phyloP scores from a whole-genome alignment of 2,797 vertebrate species.

The Apogon hyalosoma region DNA sequence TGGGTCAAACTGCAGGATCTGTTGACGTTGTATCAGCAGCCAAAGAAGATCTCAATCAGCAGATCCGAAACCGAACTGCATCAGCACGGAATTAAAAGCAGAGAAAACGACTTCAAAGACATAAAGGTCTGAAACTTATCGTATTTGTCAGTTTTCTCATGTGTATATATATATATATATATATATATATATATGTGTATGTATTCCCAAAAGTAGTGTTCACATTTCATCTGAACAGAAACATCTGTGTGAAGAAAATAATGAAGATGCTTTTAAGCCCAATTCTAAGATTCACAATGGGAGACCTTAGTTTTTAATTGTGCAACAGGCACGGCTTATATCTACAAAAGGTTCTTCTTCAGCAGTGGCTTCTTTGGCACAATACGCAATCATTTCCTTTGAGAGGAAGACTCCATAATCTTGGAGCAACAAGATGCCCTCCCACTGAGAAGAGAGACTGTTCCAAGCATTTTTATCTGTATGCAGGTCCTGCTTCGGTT shows the following conservation, averaged over 20 bases:
- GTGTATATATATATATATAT: too few relatives aligned
- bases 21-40: too few relatives aligned
- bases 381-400: constrained; percentile 18
- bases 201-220: background rate
- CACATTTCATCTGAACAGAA: background rate
- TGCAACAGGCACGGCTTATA: background rate
- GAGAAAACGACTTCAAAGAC: background rate
- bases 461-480: constrained; percentile 65
- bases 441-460: constrained; percentile 63
- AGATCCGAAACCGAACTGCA: background rate
- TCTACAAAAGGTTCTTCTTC: background rate
- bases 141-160: background rate
- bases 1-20: too few relatives aligned
- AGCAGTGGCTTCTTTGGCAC: constrained; percentile 36
- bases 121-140: background rate
- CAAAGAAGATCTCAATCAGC: background rate
- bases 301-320: constrained; percentile 1
- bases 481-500: constrained; percentile 53
- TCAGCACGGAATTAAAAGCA: background rate
- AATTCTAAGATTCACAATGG: background rate
- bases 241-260: background rate
- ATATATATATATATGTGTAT: too few relatives aligned
- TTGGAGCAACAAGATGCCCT: constrained; percentile 58
- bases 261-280: background rate
- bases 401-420: constrained; percentile 61